These are phyloP conservation scores for Ispidina lecontei DNA, from an alignment of 2,797 vertebrate genomes.

Conservation along the genomic window DNA sequence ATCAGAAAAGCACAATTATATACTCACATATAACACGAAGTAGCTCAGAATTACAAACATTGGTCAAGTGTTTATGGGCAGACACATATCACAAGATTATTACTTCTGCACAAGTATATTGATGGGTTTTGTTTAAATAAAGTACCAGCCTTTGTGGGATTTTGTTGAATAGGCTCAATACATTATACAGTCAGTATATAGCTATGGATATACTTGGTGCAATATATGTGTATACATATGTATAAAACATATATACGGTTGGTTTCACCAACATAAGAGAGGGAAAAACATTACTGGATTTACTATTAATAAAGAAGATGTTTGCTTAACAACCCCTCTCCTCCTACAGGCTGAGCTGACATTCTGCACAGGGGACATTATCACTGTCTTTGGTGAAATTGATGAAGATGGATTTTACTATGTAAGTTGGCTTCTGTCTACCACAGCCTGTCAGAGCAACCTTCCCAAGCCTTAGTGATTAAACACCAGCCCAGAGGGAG, in stretches of 20 bases:
- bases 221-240: rapidly evolving
- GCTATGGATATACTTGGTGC: not conserved
- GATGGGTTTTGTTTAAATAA: not conserved
- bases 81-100: too few species aligned
- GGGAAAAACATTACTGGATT: not conserved
- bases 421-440: constrained; percentile 81
- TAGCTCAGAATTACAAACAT: too few species aligned
- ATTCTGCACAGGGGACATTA: constrained; percentile 96
- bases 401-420: constrained; percentile 99
- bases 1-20: too few species aligned
- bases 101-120: not conserved
- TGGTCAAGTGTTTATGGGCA: too few species aligned
- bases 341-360: constrained; percentile 90
- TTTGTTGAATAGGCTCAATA: not conserved
- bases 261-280: not conserved
- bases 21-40: too few species aligned
- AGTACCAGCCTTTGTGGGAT: not conserved
- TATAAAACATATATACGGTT: too few species aligned
- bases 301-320: not conserved
- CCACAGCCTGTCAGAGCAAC: rapidly evolving
- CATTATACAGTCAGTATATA: too few species aligned
- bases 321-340: not conserved
- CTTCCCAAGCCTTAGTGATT: rapidly evolving
- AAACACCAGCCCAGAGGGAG: not conserved
- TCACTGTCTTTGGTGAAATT: constrained; percentile 94